These are phyloP conservation scores for Agrotis segetum DNA, from an alignment of 2,888 invertebrate species.

Conservation along the genomic window DNA sequence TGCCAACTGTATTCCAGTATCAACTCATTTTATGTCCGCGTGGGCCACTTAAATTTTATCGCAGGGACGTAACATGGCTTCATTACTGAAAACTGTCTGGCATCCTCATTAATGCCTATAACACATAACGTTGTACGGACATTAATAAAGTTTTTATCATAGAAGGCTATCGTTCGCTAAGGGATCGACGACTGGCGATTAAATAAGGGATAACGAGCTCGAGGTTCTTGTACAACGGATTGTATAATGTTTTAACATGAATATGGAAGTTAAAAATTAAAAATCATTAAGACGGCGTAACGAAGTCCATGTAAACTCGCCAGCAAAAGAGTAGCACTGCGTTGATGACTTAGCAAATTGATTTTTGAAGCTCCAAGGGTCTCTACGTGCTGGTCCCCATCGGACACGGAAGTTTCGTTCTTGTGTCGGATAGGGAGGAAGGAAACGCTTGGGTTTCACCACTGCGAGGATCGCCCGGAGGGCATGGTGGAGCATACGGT, in stretches of 20 bases:
- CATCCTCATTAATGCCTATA: slow-evolving; percentile 65
- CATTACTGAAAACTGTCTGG: slow-evolving; percentile 72
- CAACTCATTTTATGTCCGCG: slow-evolving; percentile 67
- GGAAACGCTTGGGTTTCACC: too few species aligned
- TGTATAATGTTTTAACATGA: slow-evolving; percentile 27
- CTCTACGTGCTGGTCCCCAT: too few species aligned
- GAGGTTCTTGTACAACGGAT: slow-evolving; percentile 17
- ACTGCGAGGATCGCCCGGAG: too few species aligned
- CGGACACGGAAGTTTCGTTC: too few species aligned
- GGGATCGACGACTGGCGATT: slow-evolving; percentile 54
- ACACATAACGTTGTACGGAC: slow-evolving; percentile 54
- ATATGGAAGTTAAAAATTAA: slow-evolving; percentile 26
- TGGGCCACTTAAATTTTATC: slow-evolving; percentile 78
- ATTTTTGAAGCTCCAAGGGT: too few species aligned
- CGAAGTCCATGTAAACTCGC: neutral
- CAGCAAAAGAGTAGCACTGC: too few species aligned
- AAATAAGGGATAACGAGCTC: slow-evolving; percentile 44
- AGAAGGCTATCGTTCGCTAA: slow-evolving; percentile 43
- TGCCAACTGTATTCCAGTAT: slow-evolving; percentile 55
- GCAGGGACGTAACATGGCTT: slow-evolving; percentile 70
- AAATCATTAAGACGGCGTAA: neutral
- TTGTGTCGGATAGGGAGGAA: too few species aligned
- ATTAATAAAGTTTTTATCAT: slow-evolving; percentile 66
- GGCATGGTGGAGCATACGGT: too few species aligned
- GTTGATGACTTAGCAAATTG: too few species aligned